Evolutionary conservation across 2,888 invertebrate genomes (phyloP).

Genomic region (Camponotus fellah): DNA sequence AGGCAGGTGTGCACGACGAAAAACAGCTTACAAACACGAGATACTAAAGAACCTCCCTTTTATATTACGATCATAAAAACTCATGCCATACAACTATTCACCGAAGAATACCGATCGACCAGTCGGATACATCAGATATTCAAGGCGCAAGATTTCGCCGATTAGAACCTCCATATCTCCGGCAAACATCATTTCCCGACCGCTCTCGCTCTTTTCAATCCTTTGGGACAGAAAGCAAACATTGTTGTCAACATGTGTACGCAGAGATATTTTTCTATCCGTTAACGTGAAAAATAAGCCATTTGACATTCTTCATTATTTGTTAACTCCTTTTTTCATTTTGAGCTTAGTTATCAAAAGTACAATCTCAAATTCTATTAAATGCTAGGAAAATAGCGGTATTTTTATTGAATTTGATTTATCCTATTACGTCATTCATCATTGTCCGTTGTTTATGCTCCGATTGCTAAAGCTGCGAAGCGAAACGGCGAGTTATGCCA

Average conservation of each 20-base stretch:
- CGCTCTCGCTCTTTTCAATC: slow-evolving; percentile 45
- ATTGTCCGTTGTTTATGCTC: slow-evolving; percentile 38
- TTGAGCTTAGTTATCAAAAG: neutral
- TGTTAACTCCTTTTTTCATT: neutral
- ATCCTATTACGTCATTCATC: neutral
- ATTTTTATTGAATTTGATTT: neutral
- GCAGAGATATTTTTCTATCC: neutral
- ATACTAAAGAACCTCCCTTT: slow-evolving; percentile 58
- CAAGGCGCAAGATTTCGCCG: slow-evolving; percentile 60
- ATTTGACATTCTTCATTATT: neutral
- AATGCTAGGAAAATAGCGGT: neutral
- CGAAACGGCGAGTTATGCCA: slow-evolving; percentile 35
- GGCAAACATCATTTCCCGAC: slow-evolving; percentile 31
- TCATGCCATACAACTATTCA: slow-evolving; percentile 54
- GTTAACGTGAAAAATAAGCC: neutral
- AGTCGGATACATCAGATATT: slow-evolving; percentile 57
- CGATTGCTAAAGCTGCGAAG: slow-evolving; percentile 30
- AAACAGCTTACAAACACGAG: slow-evolving; percentile 56
- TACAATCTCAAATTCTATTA: neutral
- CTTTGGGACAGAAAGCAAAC: slow-evolving; percentile 31
- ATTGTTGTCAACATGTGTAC: neutral
- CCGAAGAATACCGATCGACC: slow-evolving; percentile 58
- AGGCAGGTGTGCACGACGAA: slow-evolving; percentile 61
- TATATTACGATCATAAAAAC: slow-evolving; percentile 64
- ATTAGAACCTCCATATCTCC: slow-evolving; percentile 51